These are phyloP conservation scores for Tethea ocularis DNA, from an alignment of 2,888 invertebrate species.

Conservation along the genomic window DNA sequence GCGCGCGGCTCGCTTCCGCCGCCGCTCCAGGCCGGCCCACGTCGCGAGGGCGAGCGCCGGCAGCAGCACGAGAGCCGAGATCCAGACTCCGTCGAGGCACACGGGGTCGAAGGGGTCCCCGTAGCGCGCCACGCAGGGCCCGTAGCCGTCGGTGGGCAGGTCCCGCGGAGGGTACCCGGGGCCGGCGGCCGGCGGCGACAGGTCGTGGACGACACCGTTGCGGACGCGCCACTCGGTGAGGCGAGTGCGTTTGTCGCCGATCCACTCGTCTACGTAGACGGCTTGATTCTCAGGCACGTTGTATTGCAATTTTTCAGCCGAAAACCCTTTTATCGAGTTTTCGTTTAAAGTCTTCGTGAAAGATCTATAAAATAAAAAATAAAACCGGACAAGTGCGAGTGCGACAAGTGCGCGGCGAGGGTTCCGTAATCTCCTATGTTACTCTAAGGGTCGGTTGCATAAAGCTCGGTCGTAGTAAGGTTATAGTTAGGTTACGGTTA, in stretches of 20 bases:
- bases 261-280: constrained; percentile 39
- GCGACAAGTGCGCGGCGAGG: too few relatives aligned
- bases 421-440: too few relatives aligned
- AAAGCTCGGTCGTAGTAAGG: too few relatives aligned
- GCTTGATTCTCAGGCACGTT: constrained; percentile 20
- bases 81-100: not conserved
- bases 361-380: not conserved
- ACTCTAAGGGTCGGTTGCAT: too few relatives aligned
- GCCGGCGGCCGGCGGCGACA: constrained; percentile 58
- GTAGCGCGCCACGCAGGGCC: constrained; percentile 32
- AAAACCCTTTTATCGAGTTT: not conserved
- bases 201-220: constrained; percentile 56
- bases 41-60: constrained; percentile 30
- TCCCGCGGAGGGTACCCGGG: constrained; percentile 9
- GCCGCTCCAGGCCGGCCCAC: constrained; percentile 61
- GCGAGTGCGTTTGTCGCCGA: constrained; percentile 82
- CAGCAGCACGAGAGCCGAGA: constrained; percentile 27
- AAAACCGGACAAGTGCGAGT: too few relatives aligned
- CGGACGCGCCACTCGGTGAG: constrained; percentile 84
- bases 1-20: constrained; percentile 26
- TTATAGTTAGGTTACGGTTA: too few relatives aligned
- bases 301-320: not conserved
- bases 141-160: constrained; percentile 29
- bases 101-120: constrained; percentile 13
- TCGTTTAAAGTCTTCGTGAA: not conserved